Conservation (phyloP, 1,140 invertebrate species). For the Vollenhovia emeryi region DNA sequence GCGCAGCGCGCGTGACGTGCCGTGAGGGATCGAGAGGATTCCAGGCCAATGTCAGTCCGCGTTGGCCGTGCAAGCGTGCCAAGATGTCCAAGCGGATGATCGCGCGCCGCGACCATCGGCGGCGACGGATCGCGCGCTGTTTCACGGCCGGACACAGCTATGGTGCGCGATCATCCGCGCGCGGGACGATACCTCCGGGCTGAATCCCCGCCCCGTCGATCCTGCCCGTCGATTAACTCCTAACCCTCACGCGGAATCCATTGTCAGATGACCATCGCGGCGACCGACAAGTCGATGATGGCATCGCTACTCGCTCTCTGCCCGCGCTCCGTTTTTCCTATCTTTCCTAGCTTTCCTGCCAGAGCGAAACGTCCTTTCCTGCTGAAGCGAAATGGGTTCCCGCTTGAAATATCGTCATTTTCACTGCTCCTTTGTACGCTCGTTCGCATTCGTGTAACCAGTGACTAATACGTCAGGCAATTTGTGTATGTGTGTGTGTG, state of each 20-base stretch:
- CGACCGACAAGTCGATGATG: background rate
- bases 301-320: background rate
- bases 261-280: conserved; percentile 55
- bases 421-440: conserved; percentile 6
- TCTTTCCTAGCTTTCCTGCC: background rate
- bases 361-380: background rate
- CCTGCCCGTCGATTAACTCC: conserved; percentile 48
- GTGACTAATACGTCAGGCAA: background rate
- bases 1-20: conserved; percentile 41
- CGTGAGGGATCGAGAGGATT: conserved; percentile 55
- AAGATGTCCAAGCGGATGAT: conserved; percentile 67
- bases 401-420: background rate
- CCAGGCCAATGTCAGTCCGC: conserved; percentile 70
- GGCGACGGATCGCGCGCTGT: background rate
- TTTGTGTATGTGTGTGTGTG: too few relatives aligned
- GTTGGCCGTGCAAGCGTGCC: conserved; percentile 40
- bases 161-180: background rate
- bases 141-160: too few relatives aligned
- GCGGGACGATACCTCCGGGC: background rate
- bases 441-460: background rate
- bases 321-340: background rate
- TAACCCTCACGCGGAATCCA: conserved; percentile 63
- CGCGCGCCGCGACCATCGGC: conserved; percentile 13
- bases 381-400: background rate
- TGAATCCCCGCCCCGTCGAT: background rate